Evolutionary conservation across 2,888 invertebrate genomes (phyloP).

Genomic region (Yponomeuta cagnagella): DNA sequence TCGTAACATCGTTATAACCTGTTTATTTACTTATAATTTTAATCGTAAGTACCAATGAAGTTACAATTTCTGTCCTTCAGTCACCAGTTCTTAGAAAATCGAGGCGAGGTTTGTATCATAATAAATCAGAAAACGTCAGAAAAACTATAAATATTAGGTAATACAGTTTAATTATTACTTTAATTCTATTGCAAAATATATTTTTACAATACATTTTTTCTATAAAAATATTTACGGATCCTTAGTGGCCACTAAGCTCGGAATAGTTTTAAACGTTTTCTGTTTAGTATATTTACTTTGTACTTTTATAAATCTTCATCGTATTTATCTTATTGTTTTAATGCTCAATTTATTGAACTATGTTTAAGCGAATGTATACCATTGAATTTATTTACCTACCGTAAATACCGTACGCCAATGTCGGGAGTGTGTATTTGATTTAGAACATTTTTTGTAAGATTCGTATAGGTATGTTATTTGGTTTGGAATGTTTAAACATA

Average conservation of each 20-base stretch:
- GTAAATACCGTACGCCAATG: neutral
- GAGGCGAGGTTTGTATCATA: too few relatives aligned
- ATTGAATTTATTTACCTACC: slow-evolving; percentile 1
- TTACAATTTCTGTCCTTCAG: neutral
- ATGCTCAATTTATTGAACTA: neutral
- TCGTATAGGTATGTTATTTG: neutral
- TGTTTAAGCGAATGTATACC: neutral
- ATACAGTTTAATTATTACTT: too few relatives aligned
- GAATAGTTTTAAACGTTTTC: too few relatives aligned
- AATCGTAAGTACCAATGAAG: neutral
- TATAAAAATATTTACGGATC: too few relatives aligned
- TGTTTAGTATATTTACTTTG: too few relatives aligned
- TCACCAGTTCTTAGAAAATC: too few relatives aligned
- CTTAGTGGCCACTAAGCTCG: too few relatives aligned
- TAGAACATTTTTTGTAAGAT: neutral
- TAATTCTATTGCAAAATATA: too few relatives aligned
- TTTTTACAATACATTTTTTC: too few relatives aligned
- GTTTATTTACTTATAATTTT: neutral
- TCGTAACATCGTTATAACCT: neutral
- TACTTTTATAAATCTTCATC: too few relatives aligned
- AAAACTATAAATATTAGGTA: too few relatives aligned
- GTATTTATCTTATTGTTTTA: neutral
- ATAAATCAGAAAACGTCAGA: too few relatives aligned
- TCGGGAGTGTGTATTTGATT: neutral
- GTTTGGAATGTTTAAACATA: neutral